Evolutionary conservation across 2,888 invertebrate genomes (phyloP), one percentile per base, ranked within the genome.

Genomic region (Desoria tigrina): DNA sequence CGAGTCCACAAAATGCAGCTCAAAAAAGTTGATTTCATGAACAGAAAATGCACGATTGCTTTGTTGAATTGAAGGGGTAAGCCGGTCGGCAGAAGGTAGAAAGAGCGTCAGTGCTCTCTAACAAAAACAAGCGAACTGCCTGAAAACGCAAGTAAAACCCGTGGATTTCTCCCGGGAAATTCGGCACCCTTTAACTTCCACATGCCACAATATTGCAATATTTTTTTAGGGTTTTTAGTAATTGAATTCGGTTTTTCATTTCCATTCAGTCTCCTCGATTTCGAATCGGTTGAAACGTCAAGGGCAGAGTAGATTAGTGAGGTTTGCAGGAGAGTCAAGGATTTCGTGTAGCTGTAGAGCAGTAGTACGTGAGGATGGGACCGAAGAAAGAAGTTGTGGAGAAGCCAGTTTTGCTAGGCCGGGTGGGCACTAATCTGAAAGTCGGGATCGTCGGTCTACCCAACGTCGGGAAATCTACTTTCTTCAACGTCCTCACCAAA

Each of bases 401-500:
- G 80, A 87, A 86, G 79, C 93, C 94, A 77, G 90, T 93, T 27
- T 83, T 97, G 61, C 92, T 98, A 80, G 98, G 98, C 26, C 86
- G 97, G 76, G 89, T 98, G 67, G 96, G 96, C 50, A 97, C 96
- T 61, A 97, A 94, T 83, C 84, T 98, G 69, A 94, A 94, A 83
- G 90, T 94, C 77, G 99, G 99, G 66, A 84, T 86, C 72, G 75
- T 94, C 68, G 92, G 92, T 56, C 87, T 99, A 63, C 99, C 99
- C 28, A 99, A 99, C 51, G 51, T 51, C 4, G 99, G 98, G 69
- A 99, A 99, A 82, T 97, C 97, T 9, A 98, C 99, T 58, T 98
- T 99, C 84, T 99, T 99, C 86, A 99, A 99, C 83, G 96, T 98
- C 26, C 83, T 99, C 72, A 99, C 99, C 32, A 95, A 98, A 81